Conservation (phyloP, 2,797 vertebrate species). For the Gymnothorax javanicus region DNA sequence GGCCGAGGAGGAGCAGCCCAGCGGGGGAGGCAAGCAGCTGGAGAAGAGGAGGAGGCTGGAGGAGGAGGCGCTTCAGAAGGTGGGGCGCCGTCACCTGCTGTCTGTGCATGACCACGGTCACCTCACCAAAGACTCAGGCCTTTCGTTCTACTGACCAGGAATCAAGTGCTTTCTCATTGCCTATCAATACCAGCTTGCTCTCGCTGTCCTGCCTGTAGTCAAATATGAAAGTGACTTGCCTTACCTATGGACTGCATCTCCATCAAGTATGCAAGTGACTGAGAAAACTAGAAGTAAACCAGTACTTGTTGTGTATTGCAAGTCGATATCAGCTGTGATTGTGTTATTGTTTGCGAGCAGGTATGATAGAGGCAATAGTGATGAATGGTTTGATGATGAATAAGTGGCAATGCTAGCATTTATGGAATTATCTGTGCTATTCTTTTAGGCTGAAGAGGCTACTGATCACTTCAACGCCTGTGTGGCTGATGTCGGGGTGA, state of each 20-base stretch:
- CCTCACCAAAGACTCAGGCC: neutral
- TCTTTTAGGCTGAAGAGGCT: conserved; percentile 87
- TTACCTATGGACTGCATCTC: too few relatives aligned
- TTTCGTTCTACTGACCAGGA: neutral
- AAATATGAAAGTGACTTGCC: neutral
- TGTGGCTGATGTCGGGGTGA: conserved; percentile 83
- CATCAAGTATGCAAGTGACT: too few relatives aligned
- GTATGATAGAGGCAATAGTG: neutral
- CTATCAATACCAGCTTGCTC: neutral
- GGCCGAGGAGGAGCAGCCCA: conserved; percentile 86
- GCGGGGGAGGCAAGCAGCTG: conserved; percentile 79
- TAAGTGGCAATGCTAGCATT: neutral
- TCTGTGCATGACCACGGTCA: neutral
- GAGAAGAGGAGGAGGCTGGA: conserved; percentile 90
- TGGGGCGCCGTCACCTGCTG: conserved; percentile 50
- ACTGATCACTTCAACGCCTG: conserved; percentile 86
- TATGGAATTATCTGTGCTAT: neutral
- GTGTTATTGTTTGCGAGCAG: neutral
- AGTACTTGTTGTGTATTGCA: neutral
- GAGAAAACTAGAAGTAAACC: neutral
- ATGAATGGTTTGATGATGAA: neutral
- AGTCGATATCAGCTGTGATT: neutral
- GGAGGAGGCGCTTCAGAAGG: conserved; percentile 94
- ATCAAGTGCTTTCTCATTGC: neutral
- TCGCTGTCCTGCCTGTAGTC: neutral